Evolutionary conservation across 64 coral and sea anemone genomes (phyloP).

Genomic region (Stichodactyla mertensii): DNA sequence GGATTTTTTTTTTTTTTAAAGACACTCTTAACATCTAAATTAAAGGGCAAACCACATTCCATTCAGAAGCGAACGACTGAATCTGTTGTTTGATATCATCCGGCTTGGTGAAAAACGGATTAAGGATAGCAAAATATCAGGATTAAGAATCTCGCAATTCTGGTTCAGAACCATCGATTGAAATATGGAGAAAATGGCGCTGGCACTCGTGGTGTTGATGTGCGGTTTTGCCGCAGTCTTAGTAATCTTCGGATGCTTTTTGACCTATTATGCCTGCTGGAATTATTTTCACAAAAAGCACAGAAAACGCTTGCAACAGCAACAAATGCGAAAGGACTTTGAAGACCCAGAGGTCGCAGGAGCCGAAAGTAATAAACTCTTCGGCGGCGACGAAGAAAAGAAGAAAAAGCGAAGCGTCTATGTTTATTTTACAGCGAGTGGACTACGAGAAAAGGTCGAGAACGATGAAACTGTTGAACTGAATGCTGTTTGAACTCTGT

Average conservation of each 20-base stretch:
- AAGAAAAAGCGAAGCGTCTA: constrained; percentile 21
- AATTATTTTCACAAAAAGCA: constrained; percentile 29
- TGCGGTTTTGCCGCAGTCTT: constrained; percentile 29
- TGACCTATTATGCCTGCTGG: constrained; percentile 29
- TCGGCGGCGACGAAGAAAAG: not conserved
- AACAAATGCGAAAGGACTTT: constrained; percentile 8
- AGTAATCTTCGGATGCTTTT: constrained; percentile 26
- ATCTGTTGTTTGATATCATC: not conserved
- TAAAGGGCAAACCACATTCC: not conserved
- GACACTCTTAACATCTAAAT: not conserved
- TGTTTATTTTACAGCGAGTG: constrained; percentile 29
- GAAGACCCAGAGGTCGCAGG: not conserved
- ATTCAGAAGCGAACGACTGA: not conserved
- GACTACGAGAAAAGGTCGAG: constrained; percentile 11
- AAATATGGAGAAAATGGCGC: constrained; percentile 29
- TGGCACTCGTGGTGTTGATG: constrained; percentile 24
- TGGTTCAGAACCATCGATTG: not conserved
- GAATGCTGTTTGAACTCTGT: not conserved
- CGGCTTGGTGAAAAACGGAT: not conserved
- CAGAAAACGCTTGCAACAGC: constrained; percentile 5
- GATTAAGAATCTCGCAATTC: not conserved
- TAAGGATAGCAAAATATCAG: not conserved
- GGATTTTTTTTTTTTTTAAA: not conserved
- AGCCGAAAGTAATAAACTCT: constrained; percentile 20
- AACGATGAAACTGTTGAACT: constrained; percentile 10